Percentiles rank a stretch among this genome's conserved stretches.
Conservation (phyloP, 2,888 invertebrate genomes). For the Stenurella melanura region DNA sequence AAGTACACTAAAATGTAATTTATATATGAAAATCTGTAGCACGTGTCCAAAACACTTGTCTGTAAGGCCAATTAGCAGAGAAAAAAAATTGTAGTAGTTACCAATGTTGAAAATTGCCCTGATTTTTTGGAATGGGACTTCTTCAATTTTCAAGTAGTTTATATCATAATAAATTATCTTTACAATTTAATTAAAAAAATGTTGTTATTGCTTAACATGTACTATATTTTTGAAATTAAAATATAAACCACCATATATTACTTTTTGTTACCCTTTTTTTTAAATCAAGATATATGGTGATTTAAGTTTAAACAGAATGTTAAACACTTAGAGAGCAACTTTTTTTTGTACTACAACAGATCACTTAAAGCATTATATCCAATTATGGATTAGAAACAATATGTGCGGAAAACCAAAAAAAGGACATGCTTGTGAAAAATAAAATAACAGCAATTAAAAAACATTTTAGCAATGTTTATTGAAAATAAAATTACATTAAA, state of each 20-base stretch:
- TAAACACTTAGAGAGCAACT: neutral
- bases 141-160: too few species aligned
- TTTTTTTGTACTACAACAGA: slow-evolving; percentile 20
- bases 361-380: slow-evolving; percentile 33
- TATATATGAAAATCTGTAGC: too few species aligned
- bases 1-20: too few species aligned
- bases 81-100: too few species aligned
- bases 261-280: neutral
- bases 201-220: neutral
- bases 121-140: too few species aligned
- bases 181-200: neutral
- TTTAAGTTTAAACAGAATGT: slow-evolving; percentile 4
- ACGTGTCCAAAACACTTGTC: too few species aligned
- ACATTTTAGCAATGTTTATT: slow-evolving; percentile 73
- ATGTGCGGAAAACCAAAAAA: slow-evolving; percentile 59
- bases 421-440: slow-evolving; percentile 69
- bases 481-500: slow-evolving; percentile 70
- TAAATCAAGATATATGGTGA: neutral
- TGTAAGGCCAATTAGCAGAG: too few species aligned
- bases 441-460: slow-evolving; percentile 70
- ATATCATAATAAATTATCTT: neutral
- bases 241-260: slow-evolving; percentile 7
- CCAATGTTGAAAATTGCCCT: too few species aligned
- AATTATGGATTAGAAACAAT: slow-evolving; percentile 41
- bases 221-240: neutral